These are phyloP conservation scores for Callyntrura sp. DNA, from an alignment of 2,888 invertebrate species.

Conservation along the genomic window DNA sequence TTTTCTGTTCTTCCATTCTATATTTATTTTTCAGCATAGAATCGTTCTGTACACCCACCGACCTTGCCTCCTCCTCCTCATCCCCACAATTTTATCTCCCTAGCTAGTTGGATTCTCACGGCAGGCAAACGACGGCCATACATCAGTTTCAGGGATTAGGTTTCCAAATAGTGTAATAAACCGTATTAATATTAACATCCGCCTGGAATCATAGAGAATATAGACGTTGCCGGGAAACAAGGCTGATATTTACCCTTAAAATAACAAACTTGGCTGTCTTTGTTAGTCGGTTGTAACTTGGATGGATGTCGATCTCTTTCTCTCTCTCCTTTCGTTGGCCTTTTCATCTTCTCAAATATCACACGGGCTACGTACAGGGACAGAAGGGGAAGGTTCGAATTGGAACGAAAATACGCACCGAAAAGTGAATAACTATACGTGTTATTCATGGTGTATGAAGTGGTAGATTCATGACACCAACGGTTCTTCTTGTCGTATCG, in stretches of 20 bases:
- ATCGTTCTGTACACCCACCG: too few relatives aligned
- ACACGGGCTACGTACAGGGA: neutral
- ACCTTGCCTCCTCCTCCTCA: too few relatives aligned
- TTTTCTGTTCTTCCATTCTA: too few relatives aligned
- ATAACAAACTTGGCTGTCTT: conserved; percentile 28
- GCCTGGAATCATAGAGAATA: neutral
- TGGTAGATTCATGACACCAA: neutral
- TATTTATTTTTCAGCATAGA: too few relatives aligned
- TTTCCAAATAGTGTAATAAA: too few relatives aligned
- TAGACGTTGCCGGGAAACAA: neutral
- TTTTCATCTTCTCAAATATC: neutral
- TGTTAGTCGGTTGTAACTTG: neutral
- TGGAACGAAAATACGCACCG: neutral
- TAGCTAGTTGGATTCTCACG: neutral
- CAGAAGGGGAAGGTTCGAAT: neutral
- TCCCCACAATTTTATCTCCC: neutral
- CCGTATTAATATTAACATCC: neutral
- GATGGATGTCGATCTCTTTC: conserved; percentile 49
- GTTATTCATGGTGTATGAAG: neutral
- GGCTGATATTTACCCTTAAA: neutral
- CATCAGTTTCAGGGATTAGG: neutral
- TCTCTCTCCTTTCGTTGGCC: conserved; percentile 15
- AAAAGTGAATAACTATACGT: neutral
- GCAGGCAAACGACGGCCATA: neutral
- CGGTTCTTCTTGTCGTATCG: neutral